These are phyloP conservation scores for Sussaba pulchella DNA, from an alignment of 2,888 invertebrate species.

Conservation along the genomic window DNA sequence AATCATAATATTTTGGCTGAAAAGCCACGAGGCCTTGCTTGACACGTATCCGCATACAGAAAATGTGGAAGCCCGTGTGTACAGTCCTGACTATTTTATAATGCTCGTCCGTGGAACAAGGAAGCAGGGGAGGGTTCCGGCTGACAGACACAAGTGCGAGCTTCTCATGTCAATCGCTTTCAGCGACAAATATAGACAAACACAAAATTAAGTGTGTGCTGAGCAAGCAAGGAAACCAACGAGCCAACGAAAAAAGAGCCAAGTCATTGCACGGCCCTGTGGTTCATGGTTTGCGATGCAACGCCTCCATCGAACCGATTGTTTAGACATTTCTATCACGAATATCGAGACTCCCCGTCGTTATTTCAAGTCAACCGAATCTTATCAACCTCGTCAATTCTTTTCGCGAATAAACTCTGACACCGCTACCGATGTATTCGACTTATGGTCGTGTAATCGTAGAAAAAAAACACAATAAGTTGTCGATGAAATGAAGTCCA, in stretches of 20 bases:
- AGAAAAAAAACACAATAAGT: neutral
- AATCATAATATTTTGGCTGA: conserved; percentile 53
- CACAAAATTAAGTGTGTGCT: conserved; percentile 31
- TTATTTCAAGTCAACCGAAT: conserved; percentile 14
- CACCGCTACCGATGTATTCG: neutral
- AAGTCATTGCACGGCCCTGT: conserved; percentile 22
- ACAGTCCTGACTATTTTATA: conserved; percentile 6
- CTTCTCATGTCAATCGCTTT: conserved; percentile 81
- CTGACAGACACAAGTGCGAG: conserved; percentile 77
- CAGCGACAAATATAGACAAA: conserved; percentile 20
- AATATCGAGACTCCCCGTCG: conserved; percentile 33
- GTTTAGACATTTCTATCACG: conserved; percentile 38
- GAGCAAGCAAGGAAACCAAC: conserved; percentile 21
- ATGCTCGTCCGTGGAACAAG: conserved; percentile 23
- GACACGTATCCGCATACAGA: conserved; percentile 21
- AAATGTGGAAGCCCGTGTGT: neutral
- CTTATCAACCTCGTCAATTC: neutral
- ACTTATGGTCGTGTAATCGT: neutral
- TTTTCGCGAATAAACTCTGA: conserved; percentile 4
- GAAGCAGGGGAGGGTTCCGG: conserved; percentile 38
- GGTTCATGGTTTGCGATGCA: neutral
- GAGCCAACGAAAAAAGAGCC: conserved; percentile 39
- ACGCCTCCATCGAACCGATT: conserved; percentile 10
- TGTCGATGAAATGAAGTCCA: neutral
- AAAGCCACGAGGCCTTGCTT: conserved; percentile 3